Percentiles rank a stretch among this genome's conserved stretches.
Conservation (phyloP, 2,888 invertebrate genomes). For the Sepiola atlantica region DNA sequence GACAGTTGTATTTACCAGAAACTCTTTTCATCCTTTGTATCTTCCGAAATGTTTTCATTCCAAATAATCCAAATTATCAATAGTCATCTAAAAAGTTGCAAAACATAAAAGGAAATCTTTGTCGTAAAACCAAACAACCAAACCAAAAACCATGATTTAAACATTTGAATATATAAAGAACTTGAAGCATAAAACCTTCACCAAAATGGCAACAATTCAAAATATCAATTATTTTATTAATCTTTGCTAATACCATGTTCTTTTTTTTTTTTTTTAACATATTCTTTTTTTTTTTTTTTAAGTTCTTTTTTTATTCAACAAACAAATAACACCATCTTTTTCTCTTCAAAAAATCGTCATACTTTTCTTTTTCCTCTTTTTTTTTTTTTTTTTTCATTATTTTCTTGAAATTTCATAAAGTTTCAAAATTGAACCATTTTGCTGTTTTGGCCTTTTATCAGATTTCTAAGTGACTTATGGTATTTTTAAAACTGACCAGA, state of each 20-base stretch:
- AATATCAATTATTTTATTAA: background rate
- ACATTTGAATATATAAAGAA: too few species aligned
- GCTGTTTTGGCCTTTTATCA: background rate
- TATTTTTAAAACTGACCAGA: background rate
- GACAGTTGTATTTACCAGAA: too few species aligned
- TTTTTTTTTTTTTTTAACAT: background rate
- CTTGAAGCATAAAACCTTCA: too few species aligned
- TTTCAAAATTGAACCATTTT: background rate
- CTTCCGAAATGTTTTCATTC: too few species aligned
- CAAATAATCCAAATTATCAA: too few species aligned
- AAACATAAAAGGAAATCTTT: too few species aligned
- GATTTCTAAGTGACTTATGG: background rate
- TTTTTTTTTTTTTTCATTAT: background rate
- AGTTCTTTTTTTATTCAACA: background rate
- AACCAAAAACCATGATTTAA: too few species aligned
- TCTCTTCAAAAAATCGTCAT: background rate
- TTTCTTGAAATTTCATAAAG: background rate
- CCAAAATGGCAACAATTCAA: too few species aligned
- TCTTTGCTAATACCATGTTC: background rate
- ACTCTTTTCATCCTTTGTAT: too few species aligned
- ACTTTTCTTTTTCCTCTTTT: background rate
- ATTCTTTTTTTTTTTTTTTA: background rate
- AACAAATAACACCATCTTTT: too few species aligned
- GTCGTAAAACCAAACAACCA: too few species aligned
- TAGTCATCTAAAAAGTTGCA: too few species aligned